These are phyloP conservation scores for Trematocara stigmaticum DNA, from an alignment of 2,113 vertebrate genomes.

Conservation along the genomic window DNA sequence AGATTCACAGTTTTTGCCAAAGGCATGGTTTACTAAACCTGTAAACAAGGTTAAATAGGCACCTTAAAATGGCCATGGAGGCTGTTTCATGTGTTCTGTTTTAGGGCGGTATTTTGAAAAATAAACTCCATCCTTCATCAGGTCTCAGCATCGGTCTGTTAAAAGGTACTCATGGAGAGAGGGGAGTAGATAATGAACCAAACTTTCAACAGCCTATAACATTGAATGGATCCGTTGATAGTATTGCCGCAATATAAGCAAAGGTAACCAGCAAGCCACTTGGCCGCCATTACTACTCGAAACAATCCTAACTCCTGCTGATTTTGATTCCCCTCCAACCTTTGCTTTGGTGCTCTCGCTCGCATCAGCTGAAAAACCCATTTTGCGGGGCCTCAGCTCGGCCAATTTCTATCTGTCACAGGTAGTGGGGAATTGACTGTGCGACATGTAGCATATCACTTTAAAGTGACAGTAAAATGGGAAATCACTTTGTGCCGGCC, in stretches of 20 bases:
- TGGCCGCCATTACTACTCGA: slow-evolving; percentile 9
- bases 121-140: neutral
- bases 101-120: neutral
- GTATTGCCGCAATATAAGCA: neutral
- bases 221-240: neutral
- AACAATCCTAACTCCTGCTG: slow-evolving; percentile 28
- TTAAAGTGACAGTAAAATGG: slow-evolving; percentile 65
- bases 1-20: neutral
- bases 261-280: neutral
- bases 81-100: neutral
- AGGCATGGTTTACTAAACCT: neutral
- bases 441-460: slow-evolving; percentile 65
- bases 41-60: neutral
- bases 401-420: slow-evolving; percentile 69
- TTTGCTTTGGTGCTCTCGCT: slow-evolving; percentile 40
- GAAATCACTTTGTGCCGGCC: slow-evolving; percentile 64
- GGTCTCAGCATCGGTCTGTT: neutral
- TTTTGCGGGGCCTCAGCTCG: slow-evolving; percentile 47
- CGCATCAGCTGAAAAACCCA: slow-evolving; percentile 66
- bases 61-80: neutral
- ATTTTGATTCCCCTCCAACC: slow-evolving; percentile 33
- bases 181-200: slow-evolving; percentile 10
- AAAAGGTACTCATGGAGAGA: neutral
- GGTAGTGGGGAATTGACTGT: slow-evolving; percentile 61
- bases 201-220: slow-evolving; percentile 1